Evolutionary conservation across 2,113 vertebrate species (phyloP).

Genomic region (Aegithalos caudatus): DNA sequence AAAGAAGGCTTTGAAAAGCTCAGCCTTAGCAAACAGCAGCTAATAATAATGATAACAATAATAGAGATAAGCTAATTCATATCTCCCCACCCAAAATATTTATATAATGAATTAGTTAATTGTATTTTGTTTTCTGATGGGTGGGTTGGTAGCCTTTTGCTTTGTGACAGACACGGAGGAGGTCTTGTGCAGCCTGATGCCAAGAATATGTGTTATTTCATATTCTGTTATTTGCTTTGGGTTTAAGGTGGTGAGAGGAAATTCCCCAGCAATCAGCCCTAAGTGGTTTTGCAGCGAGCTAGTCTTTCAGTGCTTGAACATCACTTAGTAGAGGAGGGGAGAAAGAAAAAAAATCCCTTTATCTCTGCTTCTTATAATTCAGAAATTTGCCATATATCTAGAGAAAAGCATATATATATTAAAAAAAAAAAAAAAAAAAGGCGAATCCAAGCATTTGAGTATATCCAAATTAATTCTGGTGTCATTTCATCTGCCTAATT

Average conservation of each 20-base stretch:
- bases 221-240: slow-evolving; percentile 38
- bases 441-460: background rate
- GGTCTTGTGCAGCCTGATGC: background rate
- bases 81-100: background rate
- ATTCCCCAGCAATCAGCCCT: background rate
- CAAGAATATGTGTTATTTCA: slow-evolving; percentile 33
- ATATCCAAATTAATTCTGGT: background rate
- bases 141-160: background rate
- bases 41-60: background rate
- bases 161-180: background rate
- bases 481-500: background rate
- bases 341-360: background rate
- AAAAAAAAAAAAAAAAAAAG: background rate
- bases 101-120: slow-evolving; percentile 7
- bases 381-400: background rate
- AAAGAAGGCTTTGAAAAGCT: slow-evolving; percentile 2
- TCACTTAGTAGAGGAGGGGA: background rate
- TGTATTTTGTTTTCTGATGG: background rate
- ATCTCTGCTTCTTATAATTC: background rate
- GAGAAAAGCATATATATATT: too few species aligned
- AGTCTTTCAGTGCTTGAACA: background rate
- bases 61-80: background rate
- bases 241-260: slow-evolving; percentile 35
- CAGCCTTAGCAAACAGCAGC: background rate
- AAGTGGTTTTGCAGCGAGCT: background rate